phyloP scores from a whole-genome alignment of 2,797 vertebrate genomes.

The Coendou prehensilis region DNA sequence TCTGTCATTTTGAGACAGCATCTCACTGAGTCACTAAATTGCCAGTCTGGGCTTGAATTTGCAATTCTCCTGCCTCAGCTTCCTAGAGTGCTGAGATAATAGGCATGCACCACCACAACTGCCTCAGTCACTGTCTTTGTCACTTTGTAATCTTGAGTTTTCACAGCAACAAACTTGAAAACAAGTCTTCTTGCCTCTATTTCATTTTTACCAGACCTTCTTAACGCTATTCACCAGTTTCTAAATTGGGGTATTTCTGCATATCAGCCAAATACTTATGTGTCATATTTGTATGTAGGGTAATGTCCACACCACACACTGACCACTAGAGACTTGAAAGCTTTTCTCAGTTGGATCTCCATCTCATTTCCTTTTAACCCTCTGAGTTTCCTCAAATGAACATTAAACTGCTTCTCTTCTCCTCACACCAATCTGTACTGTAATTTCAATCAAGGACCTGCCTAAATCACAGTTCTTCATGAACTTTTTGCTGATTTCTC shows the following conservation, averaged over 20 bases:
- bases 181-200: not conserved
- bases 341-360: not conserved
- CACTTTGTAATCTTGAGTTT: not conserved
- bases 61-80: not conserved
- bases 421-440: not conserved
- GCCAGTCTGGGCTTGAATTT: not conserved
- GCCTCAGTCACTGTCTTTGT: not conserved
- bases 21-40: not conserved
- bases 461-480: not conserved
- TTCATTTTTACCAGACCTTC: not conserved
- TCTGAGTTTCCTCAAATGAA: not conserved
- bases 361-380: not conserved
- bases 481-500: not conserved
- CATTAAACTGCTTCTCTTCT: not conserved
- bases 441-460: not conserved
- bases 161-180: not conserved
- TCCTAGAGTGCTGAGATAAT: not conserved
- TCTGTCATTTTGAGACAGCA: not conserved
- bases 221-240: not conserved
- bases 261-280: not conserved
- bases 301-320: too few relatives aligned
- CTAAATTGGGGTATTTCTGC: not conserved
- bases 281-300: not conserved
- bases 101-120: not conserved
- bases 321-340: not conserved